Evolutionary conservation across 2,797 vertebrate genomes (phyloP), one percentile per base, ranked within the genome.

Genomic region (Manis crassicaudata): DNA sequence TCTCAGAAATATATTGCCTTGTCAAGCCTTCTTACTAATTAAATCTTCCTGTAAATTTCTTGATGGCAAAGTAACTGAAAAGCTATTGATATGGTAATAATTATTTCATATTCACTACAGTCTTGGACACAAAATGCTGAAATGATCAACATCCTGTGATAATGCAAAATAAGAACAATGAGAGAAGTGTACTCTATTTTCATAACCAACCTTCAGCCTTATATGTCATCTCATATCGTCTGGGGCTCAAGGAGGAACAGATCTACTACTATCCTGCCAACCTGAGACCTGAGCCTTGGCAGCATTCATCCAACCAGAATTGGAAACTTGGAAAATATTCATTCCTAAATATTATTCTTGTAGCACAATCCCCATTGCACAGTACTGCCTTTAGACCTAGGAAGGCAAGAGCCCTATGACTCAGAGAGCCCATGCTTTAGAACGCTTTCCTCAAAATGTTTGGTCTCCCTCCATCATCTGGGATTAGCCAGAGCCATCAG

Each of bases 11-110:
- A 85, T 68, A 70, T 81, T 95, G 94, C 54, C 18, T 91, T 90
- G 40, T 95, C 11, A 96, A 95, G 46, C 88, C 89, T 92, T 95
- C 32, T 70, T 95, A 65, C 67, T 95, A 90, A 96, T 96, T 95
- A 97, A 89, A 67, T 70, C 67, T 95, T 93, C 60, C 70, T 46
- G 62, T 94, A 94, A 96, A 77, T 90, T 92, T 88, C 65, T 96
- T 82, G 46, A 75, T 95, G 63, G 32, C 77, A 73, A 90, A 95
- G 32, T 80, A 90, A 90, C 62, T 60, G 90, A 80, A n/a, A 25
- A 79, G 60, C 20, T 32, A 56, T 43, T 90, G 46, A 83, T 80
- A 54, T 92, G 46, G 32, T 67, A 85, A 70, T 77, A 85, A 83
- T 89, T 92, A 54, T 87, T 87, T 88, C 43, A 50, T 54, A 56